Evolutionary conservation across 2,797 vertebrate species (phyloP).

Genomic region (Darevskia nairensis): DNA sequence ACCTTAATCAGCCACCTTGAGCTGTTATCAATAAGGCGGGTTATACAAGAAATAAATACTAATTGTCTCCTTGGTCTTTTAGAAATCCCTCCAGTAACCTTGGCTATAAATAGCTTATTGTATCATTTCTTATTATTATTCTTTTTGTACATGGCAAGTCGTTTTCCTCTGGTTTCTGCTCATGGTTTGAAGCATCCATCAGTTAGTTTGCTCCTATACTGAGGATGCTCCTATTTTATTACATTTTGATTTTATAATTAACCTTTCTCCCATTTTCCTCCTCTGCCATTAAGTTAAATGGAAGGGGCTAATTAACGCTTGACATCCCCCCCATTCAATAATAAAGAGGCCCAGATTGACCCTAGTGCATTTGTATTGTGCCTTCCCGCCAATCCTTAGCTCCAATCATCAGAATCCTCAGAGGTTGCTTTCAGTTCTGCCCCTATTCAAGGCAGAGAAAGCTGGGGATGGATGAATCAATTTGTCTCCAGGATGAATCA

Average conservation of each 20-base stretch:
- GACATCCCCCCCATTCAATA: slow-evolving; percentile 48
- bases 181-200: slow-evolving; percentile 62
- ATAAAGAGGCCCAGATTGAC: slow-evolving; percentile 59
- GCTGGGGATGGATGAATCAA: background rate
- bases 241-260: slow-evolving; percentile 46
- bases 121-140: slow-evolving; percentile 53
- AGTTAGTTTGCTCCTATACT: slow-evolving; percentile 62
- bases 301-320: slow-evolving; percentile 56
- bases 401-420: slow-evolving; percentile 47
- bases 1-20: background rate
- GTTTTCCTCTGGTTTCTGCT: slow-evolving; percentile 61
- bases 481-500: background rate
- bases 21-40: background rate
- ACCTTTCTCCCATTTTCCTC: slow-evolving; percentile 30
- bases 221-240: slow-evolving; percentile 71
- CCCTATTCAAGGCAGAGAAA: background rate
- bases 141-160: slow-evolving; percentile 48
- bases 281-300: slow-evolving; percentile 58
- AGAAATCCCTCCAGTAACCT: background rate
- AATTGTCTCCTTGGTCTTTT: background rate
- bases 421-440: slow-evolving; percentile 67
- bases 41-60: background rate
- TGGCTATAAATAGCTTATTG: slow-evolving; percentile 21
- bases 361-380: slow-evolving; percentile 67
- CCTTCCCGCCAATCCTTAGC: slow-evolving; percentile 63